A percentile compares a stretch with the other conserved stretches of the same genome.
phyloP scores from a whole-genome alignment of 2,113 vertebrate species.

The Chlamydotis undulata region DNA sequence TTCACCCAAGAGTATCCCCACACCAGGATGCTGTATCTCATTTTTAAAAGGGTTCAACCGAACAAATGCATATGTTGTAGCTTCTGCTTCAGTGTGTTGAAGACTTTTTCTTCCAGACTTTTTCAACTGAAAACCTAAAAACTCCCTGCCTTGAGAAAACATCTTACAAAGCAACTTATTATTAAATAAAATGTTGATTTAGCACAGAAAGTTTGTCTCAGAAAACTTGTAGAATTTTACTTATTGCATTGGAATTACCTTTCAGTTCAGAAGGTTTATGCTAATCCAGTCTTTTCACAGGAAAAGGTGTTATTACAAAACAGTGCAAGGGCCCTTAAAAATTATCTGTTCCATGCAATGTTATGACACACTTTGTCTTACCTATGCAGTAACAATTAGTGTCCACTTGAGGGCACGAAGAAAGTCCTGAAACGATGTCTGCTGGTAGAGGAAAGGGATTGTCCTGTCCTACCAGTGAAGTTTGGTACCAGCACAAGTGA shows the following conservation, averaged over 20 bases:
- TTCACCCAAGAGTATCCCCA: background rate
- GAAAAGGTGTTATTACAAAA: background rate
- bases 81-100: background rate
- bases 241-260: background rate
- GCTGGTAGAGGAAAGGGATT: background rate
- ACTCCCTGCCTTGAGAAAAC: background rate
- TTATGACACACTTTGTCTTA: background rate
- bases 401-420: background rate
- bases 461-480: background rate
- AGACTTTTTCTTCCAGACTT: background rate
- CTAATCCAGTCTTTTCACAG: background rate
- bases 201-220: background rate
- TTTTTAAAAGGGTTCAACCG: background rate
- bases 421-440: background rate
- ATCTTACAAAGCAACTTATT: background rate
- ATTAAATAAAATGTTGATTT: background rate
- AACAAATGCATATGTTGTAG: background rate
- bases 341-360: background rate
- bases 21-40: background rate
- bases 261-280: background rate
- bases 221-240: background rate
- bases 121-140: background rate
- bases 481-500: background rate
- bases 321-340: background rate
- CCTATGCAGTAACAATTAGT: background rate